Evolutionary conservation across 2,888 invertebrate genomes (phyloP).

Genomic region (Eubasilissa splendida): DNA sequence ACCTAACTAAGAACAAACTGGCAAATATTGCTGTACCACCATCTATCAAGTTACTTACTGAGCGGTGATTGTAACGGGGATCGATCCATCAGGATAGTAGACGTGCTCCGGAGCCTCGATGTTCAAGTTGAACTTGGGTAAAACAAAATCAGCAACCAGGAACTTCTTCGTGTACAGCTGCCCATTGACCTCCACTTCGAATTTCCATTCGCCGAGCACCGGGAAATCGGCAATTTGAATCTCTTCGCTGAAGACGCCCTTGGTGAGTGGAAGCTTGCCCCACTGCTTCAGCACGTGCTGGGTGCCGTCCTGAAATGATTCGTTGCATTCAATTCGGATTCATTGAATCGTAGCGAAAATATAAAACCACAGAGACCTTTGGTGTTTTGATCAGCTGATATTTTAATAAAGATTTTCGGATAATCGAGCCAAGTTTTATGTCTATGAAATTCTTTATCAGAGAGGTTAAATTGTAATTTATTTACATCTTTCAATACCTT

Average conservation of each 20-base stretch:
- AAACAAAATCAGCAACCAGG: conserved; percentile 91
- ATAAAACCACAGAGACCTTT: no score
- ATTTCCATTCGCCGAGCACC: conserved; percentile 89
- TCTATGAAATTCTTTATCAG: no score
- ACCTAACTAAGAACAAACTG: no score
- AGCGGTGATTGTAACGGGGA: conserved; percentile 86
- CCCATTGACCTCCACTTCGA: conserved; percentile 68
- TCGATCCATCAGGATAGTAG: conserved; percentile 84
- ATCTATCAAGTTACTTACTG: conserved; percentile 73
- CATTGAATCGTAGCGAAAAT: no score
- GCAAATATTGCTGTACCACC: no score
- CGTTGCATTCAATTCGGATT: no score
- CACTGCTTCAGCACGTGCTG: conserved; percentile 89
- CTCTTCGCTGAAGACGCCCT: conserved; percentile 85
- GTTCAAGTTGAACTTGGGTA: conserved; percentile 94
- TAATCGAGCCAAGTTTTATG: no score
- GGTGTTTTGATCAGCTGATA: no score
- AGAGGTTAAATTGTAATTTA: no score
- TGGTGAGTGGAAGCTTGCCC: conserved; percentile 76
- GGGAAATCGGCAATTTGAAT: conserved; percentile 86
- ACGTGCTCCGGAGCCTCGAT: conserved; percentile 87
- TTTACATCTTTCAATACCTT: no score
- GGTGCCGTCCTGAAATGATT: conserved; percentile 76
- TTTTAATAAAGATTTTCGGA: no score
- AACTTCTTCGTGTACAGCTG: conserved; percentile 81